Base-by-base conservation (phyloP, 1,140 invertebrate species). In the Trachymyrmex cornetzi region DNA sequence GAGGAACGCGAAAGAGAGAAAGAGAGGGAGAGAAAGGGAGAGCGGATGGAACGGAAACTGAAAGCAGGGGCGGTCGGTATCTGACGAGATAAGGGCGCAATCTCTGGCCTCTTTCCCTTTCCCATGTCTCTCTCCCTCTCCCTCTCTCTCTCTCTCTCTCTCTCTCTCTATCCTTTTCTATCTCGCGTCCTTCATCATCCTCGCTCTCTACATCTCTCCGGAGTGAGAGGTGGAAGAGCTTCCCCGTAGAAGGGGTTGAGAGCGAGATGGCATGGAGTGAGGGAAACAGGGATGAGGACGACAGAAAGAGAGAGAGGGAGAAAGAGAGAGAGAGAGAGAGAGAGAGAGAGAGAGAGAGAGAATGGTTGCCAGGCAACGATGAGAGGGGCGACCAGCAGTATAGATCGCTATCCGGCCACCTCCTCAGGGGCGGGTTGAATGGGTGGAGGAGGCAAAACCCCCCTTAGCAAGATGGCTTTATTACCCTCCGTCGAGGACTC, bases 391-490 rank as follows among this genome's bases (percentile, higher is more conserved):
- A 93, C 89, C 81, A 91, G 87, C 92, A 93, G 93, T 94, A 93
- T 94, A 94, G 93, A 93, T 94, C 93, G 93, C 93, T 94, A 94
- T 93, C 93, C 93, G 89, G 86, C 91, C 91, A 92, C 92, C 92
- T 93, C 93, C 93, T 92, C 88, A 92, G 93, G 89, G 92, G 91
- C 92, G 93, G 92, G 91, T 87, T 92, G 90, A 66, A 87, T 86
- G 87, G 82, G 87, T 86, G 89, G 82, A 81, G 53, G 82, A 88
- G 89, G 81, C 75, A 90, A 90, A 77, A 90, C 88, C 89, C 85
- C 89, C 89, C 91, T 93, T 91, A 81, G 92, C 93, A 94, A 94
- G 93, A 94, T 94, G 93, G 93, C 93, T 94, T 94, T 94, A 94
- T 94, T 94, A 94, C 93, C 92, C 93, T 93, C 88, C 91, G 90